Evolutionary conservation across 2,113 vertebrate genomes (phyloP), one percentile per base, ranked within the genome.

Genomic region (Ornithorhynchus anatinus): DNA sequence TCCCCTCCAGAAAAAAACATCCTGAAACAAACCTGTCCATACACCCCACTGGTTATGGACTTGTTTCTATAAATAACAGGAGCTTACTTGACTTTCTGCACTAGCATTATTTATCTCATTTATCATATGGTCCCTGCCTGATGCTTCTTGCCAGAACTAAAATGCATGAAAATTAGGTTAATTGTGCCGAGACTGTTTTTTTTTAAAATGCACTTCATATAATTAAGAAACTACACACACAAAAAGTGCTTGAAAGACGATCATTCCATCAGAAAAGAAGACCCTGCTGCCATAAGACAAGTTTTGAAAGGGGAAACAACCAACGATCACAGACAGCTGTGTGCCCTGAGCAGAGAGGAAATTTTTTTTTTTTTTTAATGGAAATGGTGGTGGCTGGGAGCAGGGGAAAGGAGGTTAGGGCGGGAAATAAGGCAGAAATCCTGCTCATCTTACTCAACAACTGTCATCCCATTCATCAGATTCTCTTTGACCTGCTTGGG

Each of bases 21-120:
- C 75, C 75, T 22, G 67, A 70, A 16, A 58, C 57, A 58, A 23
- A 64, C 45, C 15, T 23, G 43, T 61, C 58, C 52, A 20, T 8
- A 31, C 48, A 52, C 67, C 57, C 51, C 52, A 64, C 75, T 36
- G 47, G 75, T 56, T 73, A 70, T 19, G 31, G 57, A 50, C 80
- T 75, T 85, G 83, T 73, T 82, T 88, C 81, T 70, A 77, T 73
- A 75, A 80, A 73, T 52, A 60, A 73, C 44, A 75, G 20, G 77
- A 52, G 80, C 81, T 85, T 85, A 65, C 81, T 85, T 85, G 81
- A 84, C 69, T 87, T 79, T 57, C 11, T 64, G 72, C 69, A 75
- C 78, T 78, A 77, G 83, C 75, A 85, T 81, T 79, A 84, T 84
- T 78, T 85, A 84, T 88, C 83, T 81, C 81, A 88, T 88, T 81